Conservation (phyloP, 2,888 invertebrate genomes). For the Zaprionus lineosus region DNA sequence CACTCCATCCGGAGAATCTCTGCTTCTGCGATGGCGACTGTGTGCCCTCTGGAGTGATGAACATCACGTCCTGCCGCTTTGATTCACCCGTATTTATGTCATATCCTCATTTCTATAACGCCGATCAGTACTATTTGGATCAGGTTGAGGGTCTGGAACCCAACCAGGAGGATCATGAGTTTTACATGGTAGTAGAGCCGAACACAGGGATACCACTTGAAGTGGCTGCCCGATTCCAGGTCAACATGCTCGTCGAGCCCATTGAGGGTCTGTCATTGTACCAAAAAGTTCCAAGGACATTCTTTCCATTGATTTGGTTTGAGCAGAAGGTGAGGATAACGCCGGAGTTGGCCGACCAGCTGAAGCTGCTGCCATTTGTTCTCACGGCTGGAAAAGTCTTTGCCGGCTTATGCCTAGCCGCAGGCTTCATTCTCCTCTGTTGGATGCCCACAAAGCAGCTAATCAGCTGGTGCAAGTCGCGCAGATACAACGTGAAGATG, state of each 20-base stretch:
- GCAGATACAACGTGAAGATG: conserved; percentile 58
- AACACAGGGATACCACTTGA: conserved; percentile 89
- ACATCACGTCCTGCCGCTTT: conserved; percentile 90
- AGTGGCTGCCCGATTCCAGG: conserved; percentile 90
- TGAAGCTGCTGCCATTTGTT: conserved; percentile 84
- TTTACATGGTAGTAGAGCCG: conserved; percentile 90
- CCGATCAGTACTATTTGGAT: conserved; percentile 87
- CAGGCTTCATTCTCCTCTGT: conserved; percentile 83
- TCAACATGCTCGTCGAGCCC: conserved; percentile 89
- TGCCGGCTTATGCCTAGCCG: conserved; percentile 83
- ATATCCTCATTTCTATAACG: conserved; percentile 92
- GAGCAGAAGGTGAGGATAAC: conserved; percentile 87
- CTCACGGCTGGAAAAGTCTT: conserved; percentile 84
- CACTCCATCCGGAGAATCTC: conserved; percentile 85
- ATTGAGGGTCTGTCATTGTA: conserved; percentile 86
- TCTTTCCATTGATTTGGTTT: conserved; percentile 91
- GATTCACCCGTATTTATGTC: conserved; percentile 93
- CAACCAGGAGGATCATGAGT: conserved; percentile 86
- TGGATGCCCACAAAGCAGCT: conserved; percentile 77
- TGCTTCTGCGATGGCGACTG: conserved; percentile 91
- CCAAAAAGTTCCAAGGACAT: conserved; percentile 86
- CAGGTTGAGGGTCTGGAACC: conserved; percentile 88
- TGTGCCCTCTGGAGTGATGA: conserved; percentile 88
- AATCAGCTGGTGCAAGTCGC: conserved; percentile 41
- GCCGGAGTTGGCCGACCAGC: conserved; percentile 84